Evolutionary conservation across 2,888 invertebrate genomes (phyloP), one percentile per base, ranked within the genome.

Genomic region (Brenthis hecate): DNA sequence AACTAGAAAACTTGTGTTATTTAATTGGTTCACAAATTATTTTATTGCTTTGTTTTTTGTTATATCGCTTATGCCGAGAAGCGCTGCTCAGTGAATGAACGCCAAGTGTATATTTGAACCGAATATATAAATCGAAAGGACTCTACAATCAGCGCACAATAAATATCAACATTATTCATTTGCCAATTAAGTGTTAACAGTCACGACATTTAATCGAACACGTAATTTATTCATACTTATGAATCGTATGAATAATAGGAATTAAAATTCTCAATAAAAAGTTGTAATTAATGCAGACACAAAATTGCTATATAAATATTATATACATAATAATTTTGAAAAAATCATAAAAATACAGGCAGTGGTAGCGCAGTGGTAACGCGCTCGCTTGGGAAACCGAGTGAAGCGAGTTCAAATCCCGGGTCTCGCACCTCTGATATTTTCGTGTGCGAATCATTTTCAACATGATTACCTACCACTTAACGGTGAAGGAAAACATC

Each of bases 121-220:
- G 0, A 19, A 28, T 13, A n/a, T 51, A 61, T 32, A 13, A 13
- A 62, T 36, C 36, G 16, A 53, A 51, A 60, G 58, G 48, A 60
- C 58, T 60, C 48, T 48, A 60, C 48, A 48, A 48, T 58, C 23
- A 28, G 48, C 16, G 32, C 16, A 47, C 28, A 66, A 60, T 13
- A n/a, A 61, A 36, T 55, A 47, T 48, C 50, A 55, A 8, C 50
- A 56, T 65, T 51, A 55, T 56, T 66, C 48, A 61, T 67, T 62
- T 56, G 51, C 36, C 50, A 67, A 67, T 61, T 56, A 62, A 51
- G 55, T 51, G 61, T 62, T 61, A 61, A 55, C 55, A 61, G 48
- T 56, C 61, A 51, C 61, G 61, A 66, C 23, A 66, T 50, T 60
- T 32, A 32, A 32, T 32, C 32, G n/a, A 61, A 36, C 36, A 13